Evolutionary conservation across 2,113 vertebrate species (phyloP), one percentile per base, ranked within the genome.

Genomic region (Ophthalmolycus amberensis): DNA sequence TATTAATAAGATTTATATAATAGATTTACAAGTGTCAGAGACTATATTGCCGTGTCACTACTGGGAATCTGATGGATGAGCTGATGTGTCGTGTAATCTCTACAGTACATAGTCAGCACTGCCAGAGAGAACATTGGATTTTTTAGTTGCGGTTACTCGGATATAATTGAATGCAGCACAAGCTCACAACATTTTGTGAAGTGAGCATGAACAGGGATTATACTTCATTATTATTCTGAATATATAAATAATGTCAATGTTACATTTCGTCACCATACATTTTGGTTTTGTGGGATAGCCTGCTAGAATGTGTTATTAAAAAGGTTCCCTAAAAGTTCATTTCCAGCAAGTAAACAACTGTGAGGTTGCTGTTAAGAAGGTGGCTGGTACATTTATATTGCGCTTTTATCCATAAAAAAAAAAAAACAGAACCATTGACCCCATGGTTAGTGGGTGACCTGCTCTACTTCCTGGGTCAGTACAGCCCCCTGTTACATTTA

Each of bases 1-100:
- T 71, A 16, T 83, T 86, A 84, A 88, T 85, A 79, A 75, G 67
- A 52, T 90, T 89, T 46, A 78, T 75, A 69, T 88, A 69, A 77
- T 76, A 69, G 59, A 79, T 89, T 85, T 84, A 71, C 44, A 69
- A 72, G 75, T 74, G 67, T 80, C 73, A 81, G 37, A 70, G 73
- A 80, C 46, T 65, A 60, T 76, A 27, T 27, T 67, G 63, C 52
- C 18, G 48, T 42, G 69, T 73, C 56, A 67, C 46, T 75, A 75
- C 78, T 74, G 27, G 46, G 77, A 52, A 60, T 76, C 44, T 69
- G 77, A 81, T 60, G 46, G 48, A 70, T 63, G 66, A 79, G 59
- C 32, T 56, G 54, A 15, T 18, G 32, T 29, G 40, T 69, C 37
- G 15, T 52, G 25, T 74, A 5, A 54, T 80, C 48, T 50, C 38